phyloP scores from a whole-genome alignment of 1,140 invertebrate species.

The Apis dorsata region DNA sequence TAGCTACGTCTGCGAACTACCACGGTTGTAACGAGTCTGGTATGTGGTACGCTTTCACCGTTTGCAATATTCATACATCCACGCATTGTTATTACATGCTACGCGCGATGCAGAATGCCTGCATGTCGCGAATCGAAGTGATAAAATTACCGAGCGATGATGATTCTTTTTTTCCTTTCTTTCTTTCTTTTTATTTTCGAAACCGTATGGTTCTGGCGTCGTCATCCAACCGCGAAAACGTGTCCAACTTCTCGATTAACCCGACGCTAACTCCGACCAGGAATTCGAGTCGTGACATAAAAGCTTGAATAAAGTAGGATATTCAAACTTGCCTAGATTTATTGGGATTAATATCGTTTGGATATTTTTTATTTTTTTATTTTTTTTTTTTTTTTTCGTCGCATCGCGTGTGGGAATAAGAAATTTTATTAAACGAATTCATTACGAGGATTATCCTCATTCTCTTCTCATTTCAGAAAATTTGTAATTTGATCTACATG shows the following conservation, averaged over 20 bases:
- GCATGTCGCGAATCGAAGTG: conserved; percentile 3
- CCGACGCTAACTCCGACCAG: not conserved
- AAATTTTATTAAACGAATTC: too few relatives aligned
- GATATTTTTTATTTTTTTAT: not conserved
- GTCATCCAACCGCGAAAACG: not conserved
- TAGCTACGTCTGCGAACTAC: conserved; percentile 23
- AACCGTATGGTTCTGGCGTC: not conserved
- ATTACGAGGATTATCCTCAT: too few relatives aligned
- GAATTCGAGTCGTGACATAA: not conserved
- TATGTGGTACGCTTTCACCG: conserved; percentile 77
- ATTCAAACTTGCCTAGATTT: not conserved
- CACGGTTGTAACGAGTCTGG: conserved; percentile 68
- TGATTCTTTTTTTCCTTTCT: not conserved
- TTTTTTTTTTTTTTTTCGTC: too few relatives aligned
- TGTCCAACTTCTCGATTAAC: conserved; percentile 13
- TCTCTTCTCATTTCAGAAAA: too few relatives aligned
- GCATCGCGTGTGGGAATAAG: too few relatives aligned
- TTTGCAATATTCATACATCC: conserved; percentile 73
- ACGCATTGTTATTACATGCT: conserved; percentile 48
- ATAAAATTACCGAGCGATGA: not conserved
- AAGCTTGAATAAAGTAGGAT: not conserved
- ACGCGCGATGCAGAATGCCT: conserved; percentile 32
- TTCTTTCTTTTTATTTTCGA: not conserved
- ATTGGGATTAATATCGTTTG: not conserved
- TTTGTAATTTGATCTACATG: too few relatives aligned